Percentiles rank a stretch among this genome's conserved stretches.
phyloP scores from a whole-genome alignment of 2,888 invertebrate genomes.

The Nephrocerus scutellatus region DNA sequence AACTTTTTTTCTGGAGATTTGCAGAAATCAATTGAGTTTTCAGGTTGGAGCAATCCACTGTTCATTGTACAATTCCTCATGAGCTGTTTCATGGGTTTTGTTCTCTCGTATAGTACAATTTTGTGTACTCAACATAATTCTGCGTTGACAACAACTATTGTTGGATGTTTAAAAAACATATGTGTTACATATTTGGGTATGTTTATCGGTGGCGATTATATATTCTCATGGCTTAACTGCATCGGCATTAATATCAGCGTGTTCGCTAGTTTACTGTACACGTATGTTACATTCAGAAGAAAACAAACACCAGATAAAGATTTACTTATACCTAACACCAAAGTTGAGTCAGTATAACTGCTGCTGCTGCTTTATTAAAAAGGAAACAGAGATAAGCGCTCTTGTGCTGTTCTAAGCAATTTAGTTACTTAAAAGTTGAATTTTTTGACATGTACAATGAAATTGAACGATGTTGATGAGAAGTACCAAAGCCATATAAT shows the following conservation, averaged over 20 bases:
- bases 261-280: constrained; percentile 75
- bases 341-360: constrained; percentile 30
- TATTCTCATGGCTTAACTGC: constrained; percentile 91
- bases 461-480: constrained; percentile 14
- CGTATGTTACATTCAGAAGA: constrained; percentile 71
- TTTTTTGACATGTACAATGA: too few relatives aligned
- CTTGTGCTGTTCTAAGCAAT: too few relatives aligned
- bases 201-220: constrained; percentile 96
- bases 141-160: constrained; percentile 96
- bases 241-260: constrained; percentile 93
- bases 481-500: constrained; percentile 23
- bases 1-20: constrained; percentile 73
- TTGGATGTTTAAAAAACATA: constrained; percentile 97
- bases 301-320: constrained; percentile 45
- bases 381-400: too few relatives aligned
- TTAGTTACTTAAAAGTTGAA: too few relatives aligned
- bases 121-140: constrained; percentile 95
- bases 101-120: constrained; percentile 90
- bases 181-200: constrained; percentile 96
- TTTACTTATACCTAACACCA: constrained; percentile 30
- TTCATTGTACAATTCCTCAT: constrained; percentile 76
- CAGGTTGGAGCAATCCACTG: constrained; percentile 65
- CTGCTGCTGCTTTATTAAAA: too few relatives aligned
- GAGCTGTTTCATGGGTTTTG: constrained; percentile 95
- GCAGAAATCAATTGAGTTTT: constrained; percentile 57